Evolutionary conservation across 2,888 invertebrate genomes (phyloP), one percentile per base, ranked within the genome.

Genomic region (Parnassius orleans): DNA sequence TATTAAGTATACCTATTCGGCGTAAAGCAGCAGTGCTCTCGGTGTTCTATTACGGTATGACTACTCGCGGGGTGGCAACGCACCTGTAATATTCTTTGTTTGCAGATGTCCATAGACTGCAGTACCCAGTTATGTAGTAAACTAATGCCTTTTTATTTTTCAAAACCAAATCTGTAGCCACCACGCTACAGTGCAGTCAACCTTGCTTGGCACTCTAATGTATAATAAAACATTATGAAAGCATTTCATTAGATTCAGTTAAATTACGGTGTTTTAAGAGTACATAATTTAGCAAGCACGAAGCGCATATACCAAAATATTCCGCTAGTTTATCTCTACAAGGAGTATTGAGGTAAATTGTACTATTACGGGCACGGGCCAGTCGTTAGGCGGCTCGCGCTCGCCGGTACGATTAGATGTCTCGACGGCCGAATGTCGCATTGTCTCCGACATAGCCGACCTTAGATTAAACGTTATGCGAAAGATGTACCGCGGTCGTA

Each of bases 301-400:
- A 86, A 82, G 84, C 84, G 81, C 86, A 86, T 85, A 84, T 81
- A 82, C 77, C 76, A 72, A 75, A 77, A 80, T 76, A 84, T 85
- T 85, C 81, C 73, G 80, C 83, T 87, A 84, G 83, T 89, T 89
- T 86, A 87, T 86, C 83, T 84, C 78, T 78, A 80, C 76, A 80
- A 81, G 79, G 79, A 78, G 83, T 83, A 87, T 89, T 88, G 89
- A 88, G 81, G 87, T 89, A 89, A 90, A 90, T 86, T 85, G 88
- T 86, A 87, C 84, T 84, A 89, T 88, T 87, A 89, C 79, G 79
- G 77, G 89, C 90, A 90, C 90, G 89, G 86, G 90, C 85, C 84
- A 84, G 86, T 89, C 89, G 89, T 89, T 88, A 89, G 79, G 72
- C 74, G 79, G 72, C 74, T 75, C 57, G 51, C 65, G 74, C 76